phyloP scores from a whole-genome alignment of 2,797 vertebrate genomes.

The Mormyrus hasselquistii region DNA sequence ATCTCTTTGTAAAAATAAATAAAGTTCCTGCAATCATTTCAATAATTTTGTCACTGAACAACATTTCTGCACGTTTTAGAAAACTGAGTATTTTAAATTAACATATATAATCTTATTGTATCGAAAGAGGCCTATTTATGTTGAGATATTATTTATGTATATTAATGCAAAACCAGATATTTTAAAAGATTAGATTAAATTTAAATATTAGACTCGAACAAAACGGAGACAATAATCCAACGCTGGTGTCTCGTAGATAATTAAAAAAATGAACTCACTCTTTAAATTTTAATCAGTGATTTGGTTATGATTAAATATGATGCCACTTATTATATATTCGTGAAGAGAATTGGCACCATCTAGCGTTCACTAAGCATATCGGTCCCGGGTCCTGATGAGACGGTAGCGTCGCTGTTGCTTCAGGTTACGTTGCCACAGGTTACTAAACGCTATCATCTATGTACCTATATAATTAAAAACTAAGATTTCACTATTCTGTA shows the following conservation, averaged over 20 bases:
- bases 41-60: neutral
- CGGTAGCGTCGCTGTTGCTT: neutral
- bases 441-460: neutral
- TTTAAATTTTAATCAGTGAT: constrained; percentile 10
- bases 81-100: neutral
- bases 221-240: neutral
- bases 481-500: neutral
- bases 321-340: neutral
- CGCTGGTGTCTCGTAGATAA: neutral
- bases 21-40: neutral
- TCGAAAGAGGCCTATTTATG: neutral
- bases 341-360: constrained; percentile 18
- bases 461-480: neutral
- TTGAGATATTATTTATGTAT: neutral
- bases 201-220: neutral
- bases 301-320: constrained; percentile 5
- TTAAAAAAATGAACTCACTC: neutral
- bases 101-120: neutral
- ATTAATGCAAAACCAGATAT: neutral
- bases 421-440: neutral
- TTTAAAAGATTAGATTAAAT: neutral
- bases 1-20: neutral
- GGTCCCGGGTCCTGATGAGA: neutral
- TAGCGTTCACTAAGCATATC: constrained; percentile 6
- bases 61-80: neutral